Evolutionary conservation across 2,113 vertebrate genomes (phyloP).

Genomic region (Myiozetetes cayanensis): DNA sequence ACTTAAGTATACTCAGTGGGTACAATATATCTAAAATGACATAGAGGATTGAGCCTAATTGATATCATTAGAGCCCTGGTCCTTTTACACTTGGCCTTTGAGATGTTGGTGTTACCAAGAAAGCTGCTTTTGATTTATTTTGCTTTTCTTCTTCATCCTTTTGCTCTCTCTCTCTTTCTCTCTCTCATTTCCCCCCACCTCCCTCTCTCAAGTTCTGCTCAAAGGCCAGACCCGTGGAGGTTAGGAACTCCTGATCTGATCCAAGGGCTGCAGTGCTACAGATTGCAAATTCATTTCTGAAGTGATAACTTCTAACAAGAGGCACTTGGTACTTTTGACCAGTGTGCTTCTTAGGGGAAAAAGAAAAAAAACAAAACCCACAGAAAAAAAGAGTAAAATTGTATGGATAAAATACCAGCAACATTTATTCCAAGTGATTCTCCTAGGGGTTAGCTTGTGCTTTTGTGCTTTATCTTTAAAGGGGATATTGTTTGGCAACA

Average conservation of each 20-base stretch:
- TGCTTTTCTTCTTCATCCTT: constrained; percentile 77
- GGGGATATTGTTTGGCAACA: not conserved
- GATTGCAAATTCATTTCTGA: constrained; percentile 68
- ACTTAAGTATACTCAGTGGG: constrained; percentile 74
- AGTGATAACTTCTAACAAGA: constrained; percentile 64
- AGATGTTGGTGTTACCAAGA: constrained; percentile 76
- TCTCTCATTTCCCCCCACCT: not conserved
- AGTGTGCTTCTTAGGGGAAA: not conserved
- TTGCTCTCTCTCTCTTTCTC: constrained; percentile 28
- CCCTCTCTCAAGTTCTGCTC: constrained; percentile 65
- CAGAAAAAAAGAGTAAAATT: not conserved
- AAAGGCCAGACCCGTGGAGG: constrained; percentile 68
- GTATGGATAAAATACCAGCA: constrained; percentile 1
- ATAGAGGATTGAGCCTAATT: constrained; percentile 78
- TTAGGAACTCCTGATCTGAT: constrained; percentile 52
- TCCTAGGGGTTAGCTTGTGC: constrained; percentile 5
- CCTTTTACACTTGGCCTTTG: constrained; percentile 76
- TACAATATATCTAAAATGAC: constrained; percentile 80
- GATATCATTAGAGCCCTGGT: constrained; percentile 82
- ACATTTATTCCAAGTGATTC: constrained; percentile 21
- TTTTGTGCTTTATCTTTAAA: constrained; percentile 4
- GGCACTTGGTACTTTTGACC: constrained; percentile 34
- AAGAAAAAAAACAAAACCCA: not conserved
- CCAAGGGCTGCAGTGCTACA: constrained; percentile 19
- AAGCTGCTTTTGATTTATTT: constrained; percentile 83